Conservation (phyloP, 92 coral and sea anemone genomes). For the Porites evermanni region DNA sequence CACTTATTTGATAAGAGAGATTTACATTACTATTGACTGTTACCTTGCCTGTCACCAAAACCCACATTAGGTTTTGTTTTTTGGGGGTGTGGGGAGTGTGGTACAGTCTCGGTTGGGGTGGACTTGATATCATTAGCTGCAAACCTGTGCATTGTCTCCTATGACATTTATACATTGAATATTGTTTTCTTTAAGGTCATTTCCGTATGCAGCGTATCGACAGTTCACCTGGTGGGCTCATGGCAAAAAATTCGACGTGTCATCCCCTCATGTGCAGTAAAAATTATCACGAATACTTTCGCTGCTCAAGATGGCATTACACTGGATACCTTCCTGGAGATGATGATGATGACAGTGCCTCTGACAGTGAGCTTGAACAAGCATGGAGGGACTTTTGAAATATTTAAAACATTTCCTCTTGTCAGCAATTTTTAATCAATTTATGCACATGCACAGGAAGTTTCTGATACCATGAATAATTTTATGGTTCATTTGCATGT, state of each 20-base stretch:
- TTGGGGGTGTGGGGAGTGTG: no score
- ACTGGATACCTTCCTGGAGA: constrained; percentile 24
- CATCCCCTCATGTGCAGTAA: constrained; percentile 39
- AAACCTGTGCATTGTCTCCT: no score
- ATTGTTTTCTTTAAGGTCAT: constrained; percentile 1
- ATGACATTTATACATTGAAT: no score
- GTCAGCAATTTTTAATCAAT: not conserved
- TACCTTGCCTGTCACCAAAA: no score
- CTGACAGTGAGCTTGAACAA: constrained; percentile 26
- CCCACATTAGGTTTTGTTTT: no score
- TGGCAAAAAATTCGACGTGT: constrained; percentile 39
- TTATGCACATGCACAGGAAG: not conserved
- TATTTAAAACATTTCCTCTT: constrained; percentile 3
- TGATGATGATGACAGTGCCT: constrained; percentile 30
- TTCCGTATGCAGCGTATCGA: constrained; percentile 32
- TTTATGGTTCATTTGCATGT: not conserved
- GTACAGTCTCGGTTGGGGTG: no score
- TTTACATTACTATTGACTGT: no score
- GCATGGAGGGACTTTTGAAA: constrained; percentile 25
- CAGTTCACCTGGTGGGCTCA: constrained; percentile 65
- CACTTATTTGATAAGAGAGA: no score
- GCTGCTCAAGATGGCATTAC: constrained; percentile 26
- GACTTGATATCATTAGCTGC: no score
- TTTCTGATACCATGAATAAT: not conserved
- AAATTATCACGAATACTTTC: not conserved